Evolutionary conservation across 1,140 invertebrate genomes (phyloP).

Genomic region (Arctopsyche grandis): DNA sequence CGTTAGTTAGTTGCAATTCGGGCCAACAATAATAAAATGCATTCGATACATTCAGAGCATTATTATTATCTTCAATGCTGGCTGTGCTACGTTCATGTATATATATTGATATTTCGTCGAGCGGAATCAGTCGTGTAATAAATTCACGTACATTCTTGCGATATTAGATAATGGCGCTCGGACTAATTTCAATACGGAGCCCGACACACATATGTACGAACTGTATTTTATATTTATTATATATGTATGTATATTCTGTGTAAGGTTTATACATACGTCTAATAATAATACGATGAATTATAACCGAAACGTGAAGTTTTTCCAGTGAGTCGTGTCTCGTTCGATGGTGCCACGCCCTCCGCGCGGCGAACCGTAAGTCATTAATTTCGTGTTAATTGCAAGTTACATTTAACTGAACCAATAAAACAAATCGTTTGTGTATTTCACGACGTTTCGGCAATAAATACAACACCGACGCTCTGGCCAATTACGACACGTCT

Average conservation of each 20-base stretch:
- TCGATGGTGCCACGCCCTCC: slow-evolving; percentile 18
- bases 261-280: slow-evolving; percentile 2
- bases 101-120: not conserved
- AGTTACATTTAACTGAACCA: slow-evolving; percentile 33
- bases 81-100: not conserved
- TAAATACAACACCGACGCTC: slow-evolving; percentile 14
- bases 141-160: too few relatives aligned
- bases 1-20: not conserved
- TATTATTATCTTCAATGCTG: not conserved
- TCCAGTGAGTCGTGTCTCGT: slow-evolving; percentile 22
- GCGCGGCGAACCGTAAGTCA: slow-evolving; percentile 6
- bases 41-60: not conserved
- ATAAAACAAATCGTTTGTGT: slow-evolving; percentile 42
- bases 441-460: slow-evolving; percentile 38
- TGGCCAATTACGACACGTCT: slow-evolving; percentile 31
- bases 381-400: slow-evolving; percentile 41
- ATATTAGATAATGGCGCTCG: not conserved
- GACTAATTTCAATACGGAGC: slow-evolving; percentile 1
- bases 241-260: too few relatives aligned
- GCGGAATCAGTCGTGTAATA: too few relatives aligned
- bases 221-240: too few relatives aligned
- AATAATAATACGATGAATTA: slow-evolving; percentile 28
- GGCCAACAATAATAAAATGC: slow-evolving; percentile 3
- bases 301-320: slow-evolving; percentile 25
- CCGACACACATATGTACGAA: too few relatives aligned